These are phyloP conservation scores for Urocynchramus pylzowi DNA, from an alignment of 2,113 vertebrate genomes.

Conservation along the genomic window DNA sequence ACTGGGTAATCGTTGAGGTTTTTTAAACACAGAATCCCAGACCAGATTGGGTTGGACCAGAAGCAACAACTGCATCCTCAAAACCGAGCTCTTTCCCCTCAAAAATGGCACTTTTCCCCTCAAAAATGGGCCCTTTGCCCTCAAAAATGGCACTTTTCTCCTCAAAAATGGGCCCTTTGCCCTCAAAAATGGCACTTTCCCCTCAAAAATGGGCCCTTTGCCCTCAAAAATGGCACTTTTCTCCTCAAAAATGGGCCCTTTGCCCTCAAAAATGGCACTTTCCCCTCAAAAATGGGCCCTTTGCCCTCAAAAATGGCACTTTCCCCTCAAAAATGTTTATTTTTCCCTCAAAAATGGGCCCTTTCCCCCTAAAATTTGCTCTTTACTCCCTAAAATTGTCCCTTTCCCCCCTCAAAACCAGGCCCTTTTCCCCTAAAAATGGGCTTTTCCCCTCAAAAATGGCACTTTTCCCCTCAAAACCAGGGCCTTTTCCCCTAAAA, in stretches of 20 bases:
- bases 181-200: background rate
- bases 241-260: background rate
- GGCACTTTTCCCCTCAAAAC: background rate
- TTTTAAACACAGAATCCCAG: background rate
- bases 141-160: fast-evolving
- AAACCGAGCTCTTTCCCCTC: background rate
- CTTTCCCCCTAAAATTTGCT: background rate
- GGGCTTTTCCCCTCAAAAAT: background rate
- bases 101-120: background rate
- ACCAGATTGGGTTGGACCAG: background rate
- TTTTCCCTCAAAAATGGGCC: background rate
- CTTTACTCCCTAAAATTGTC: background rate
- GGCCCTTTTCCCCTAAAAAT: background rate
- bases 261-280: too few relatives aligned
- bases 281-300: background rate
- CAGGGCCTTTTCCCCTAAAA: background rate
- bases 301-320: background rate
- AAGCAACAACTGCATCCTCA: background rate
- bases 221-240: background rate
- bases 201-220: background rate
- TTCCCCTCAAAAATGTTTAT: background rate
- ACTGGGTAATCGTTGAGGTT: background rate
- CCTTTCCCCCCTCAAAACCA: background rate
- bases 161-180: background rate
- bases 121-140: background rate